phyloP scores from a whole-genome alignment of 2,888 invertebrate species.

The Orthosia cruda region DNA sequence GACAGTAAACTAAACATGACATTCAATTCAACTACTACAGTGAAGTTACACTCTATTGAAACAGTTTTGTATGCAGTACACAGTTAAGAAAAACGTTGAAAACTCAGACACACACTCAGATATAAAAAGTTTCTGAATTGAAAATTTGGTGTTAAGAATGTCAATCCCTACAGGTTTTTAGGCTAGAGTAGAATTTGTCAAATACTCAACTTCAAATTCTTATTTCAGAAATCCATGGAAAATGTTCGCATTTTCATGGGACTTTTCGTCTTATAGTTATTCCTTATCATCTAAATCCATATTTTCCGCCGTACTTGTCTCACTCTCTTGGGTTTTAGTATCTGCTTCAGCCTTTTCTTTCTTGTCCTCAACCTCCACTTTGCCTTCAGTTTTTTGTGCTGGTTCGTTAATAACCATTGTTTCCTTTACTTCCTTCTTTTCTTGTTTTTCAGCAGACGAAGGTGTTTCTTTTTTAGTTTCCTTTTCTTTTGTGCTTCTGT shows the following conservation, averaged over 20 bases:
- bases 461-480: constrained; percentile 52
- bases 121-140: neutral
- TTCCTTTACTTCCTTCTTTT: constrained; percentile 57
- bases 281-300: constrained; percentile 85
- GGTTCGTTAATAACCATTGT: constrained; percentile 42
- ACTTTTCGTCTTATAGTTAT: constrained; percentile 62
- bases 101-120: neutral
- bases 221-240: too few species aligned
- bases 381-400: constrained; percentile 29
- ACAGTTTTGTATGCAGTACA: neutral
- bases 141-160: too few species aligned
- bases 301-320: constrained; percentile 76
- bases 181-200: too few species aligned
- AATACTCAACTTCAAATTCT: too few species aligned
- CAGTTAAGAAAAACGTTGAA: constrained; percentile 13
- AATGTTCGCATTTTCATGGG: neutral
- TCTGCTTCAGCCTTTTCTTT: constrained; percentile 41
- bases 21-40: neutral
- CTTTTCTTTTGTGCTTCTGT: constrained; percentile 53
- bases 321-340: constrained; percentile 68
- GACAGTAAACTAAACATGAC: constrained; percentile 23
- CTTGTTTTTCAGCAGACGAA: constrained; percentile 61
- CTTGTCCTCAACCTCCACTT: constrained; percentile 26
- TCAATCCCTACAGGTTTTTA: too few species aligned
- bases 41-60: constrained; percentile 15